Evolutionary conservation across 64 coral and sea anemone genomes (phyloP), one percentile per base, ranked within the genome.

Genomic region (Stylophora pistillata): DNA sequence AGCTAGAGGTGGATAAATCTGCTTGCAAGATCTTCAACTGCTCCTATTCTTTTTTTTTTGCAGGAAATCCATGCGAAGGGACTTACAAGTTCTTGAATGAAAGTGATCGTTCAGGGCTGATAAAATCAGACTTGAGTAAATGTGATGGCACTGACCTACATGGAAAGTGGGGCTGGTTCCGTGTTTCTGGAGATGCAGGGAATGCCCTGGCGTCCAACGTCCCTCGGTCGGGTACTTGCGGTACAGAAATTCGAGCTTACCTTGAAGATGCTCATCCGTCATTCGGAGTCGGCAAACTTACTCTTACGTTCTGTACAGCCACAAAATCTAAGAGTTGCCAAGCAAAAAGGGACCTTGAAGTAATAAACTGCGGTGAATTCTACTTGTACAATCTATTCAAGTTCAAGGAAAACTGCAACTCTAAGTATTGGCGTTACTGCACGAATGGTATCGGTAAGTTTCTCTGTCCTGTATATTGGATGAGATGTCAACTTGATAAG

Each of bases 391-490:
- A 86, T 18, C 68, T 71, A 14, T 7, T 10, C 2, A 16, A 28
- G 9, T 17, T 71, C n/a, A 72, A 37, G 17, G 0, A n/a, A n/a
- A n/a, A 4, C 21, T 66, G 63, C 17, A 5, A 17, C 16, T 21
- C 9, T 11, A 21, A 0, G 10, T 1, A 4, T 15, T 54, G 41
- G 53, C 64, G 23, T 30, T 55, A 71, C 29, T 86, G 82, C 17
- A 86, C 82, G 1, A 86, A 71, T 14, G 21, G 20, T 6, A 21
- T 16, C 27, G n/a, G 82, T 86, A 86, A 23, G 81, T 69, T 10
- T 0, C 20, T 3, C 37, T 47, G 37, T 7, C 37, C 37, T 47
- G 37, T 47, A 7, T 47, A 47, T 7, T 47, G 37, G 37, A 7
- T 47, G 37, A 47, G 37, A 47, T 47, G 7, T 0, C 3, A 47